phyloP scores from a whole-genome alignment of 2,113 vertebrate species.

The Gallinago jamesoni region DNA sequence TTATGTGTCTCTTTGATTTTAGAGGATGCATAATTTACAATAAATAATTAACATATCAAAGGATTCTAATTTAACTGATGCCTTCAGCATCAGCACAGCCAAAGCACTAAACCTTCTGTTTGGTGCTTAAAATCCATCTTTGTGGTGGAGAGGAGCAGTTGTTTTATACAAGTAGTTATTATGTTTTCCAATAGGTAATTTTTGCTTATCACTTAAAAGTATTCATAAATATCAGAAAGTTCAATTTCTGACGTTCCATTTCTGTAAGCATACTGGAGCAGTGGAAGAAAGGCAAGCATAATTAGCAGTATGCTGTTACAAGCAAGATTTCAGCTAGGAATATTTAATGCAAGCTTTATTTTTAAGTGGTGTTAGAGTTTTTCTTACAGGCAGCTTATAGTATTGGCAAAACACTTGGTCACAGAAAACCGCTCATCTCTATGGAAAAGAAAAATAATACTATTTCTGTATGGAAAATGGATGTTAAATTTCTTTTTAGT shows the following conservation, averaged over 20 bases:
- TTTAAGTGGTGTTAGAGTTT: background rate
- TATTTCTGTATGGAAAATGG: background rate
- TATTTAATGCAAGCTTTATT: background rate
- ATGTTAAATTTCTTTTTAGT: background rate
- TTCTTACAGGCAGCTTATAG: background rate
- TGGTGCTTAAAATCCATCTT: constrained; percentile 41
- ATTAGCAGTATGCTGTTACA: background rate
- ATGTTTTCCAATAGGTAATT: constrained; percentile 34
- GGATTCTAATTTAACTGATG: constrained; percentile 70
- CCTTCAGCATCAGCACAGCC: constrained; percentile 55
- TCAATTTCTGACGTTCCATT: background rate
- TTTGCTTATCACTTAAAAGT: constrained; percentile 58
- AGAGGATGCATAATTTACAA: constrained; percentile 76
- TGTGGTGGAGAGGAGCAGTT: background rate
- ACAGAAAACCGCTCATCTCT: background rate
- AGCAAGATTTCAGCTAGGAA: background rate
- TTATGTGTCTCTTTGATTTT: constrained; percentile 76
- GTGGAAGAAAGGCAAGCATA: background rate
- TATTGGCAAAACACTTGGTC: background rate
- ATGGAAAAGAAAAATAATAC: background rate
- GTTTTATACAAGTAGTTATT: constrained; percentile 34
- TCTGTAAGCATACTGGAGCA: background rate
- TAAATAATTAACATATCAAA: constrained; percentile 82
- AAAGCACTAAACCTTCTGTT: constrained; percentile 44
- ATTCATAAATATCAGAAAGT: constrained; percentile 45